Conservation (phyloP, 2,113 vertebrate genomes). For the Sprattus sprattus region DNA sequence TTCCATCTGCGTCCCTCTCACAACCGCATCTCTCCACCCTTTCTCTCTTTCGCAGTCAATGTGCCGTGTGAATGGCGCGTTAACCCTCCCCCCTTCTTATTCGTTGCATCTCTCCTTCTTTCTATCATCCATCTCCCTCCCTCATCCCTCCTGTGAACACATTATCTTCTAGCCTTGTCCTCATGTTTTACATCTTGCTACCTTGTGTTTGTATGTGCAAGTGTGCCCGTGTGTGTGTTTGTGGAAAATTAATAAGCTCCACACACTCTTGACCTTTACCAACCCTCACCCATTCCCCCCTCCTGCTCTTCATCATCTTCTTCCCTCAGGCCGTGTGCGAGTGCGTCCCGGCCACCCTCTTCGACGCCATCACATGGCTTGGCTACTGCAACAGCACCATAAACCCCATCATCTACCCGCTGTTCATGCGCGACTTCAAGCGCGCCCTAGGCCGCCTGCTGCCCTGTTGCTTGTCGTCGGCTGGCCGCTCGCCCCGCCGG, state of each 20-base stretch:
- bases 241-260: neutral
- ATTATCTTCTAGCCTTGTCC: neutral
- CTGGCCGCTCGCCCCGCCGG: conserved; percentile 52
- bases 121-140: conserved; percentile 16
- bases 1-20: conserved; percentile 72
- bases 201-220: neutral
- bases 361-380: conserved; percentile 92
- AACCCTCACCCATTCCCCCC: neutral
- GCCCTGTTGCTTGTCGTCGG: conserved; percentile 76
- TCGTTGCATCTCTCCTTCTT: conserved; percentile 26
- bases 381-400: conserved; percentile 98
- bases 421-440: conserved; percentile 98
- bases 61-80: conserved; percentile 66
- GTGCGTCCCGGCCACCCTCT: conserved; percentile 80
- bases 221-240: neutral
- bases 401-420: conserved; percentile 96
- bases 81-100: conserved; percentile 3
- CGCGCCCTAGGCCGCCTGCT: conserved; percentile 84
- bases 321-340: conserved; percentile 80
- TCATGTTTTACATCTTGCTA: neutral
- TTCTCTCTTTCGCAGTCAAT: conserved; percentile 66
- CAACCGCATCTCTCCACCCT: conserved; percentile 36
- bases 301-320: conserved; percentile 23
- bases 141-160: neutral
- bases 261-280: conserved; percentile 14